These are phyloP conservation scores for Antigone vipio DNA, from an alignment of 2,113 vertebrate species.

Conservation along the genomic window DNA sequence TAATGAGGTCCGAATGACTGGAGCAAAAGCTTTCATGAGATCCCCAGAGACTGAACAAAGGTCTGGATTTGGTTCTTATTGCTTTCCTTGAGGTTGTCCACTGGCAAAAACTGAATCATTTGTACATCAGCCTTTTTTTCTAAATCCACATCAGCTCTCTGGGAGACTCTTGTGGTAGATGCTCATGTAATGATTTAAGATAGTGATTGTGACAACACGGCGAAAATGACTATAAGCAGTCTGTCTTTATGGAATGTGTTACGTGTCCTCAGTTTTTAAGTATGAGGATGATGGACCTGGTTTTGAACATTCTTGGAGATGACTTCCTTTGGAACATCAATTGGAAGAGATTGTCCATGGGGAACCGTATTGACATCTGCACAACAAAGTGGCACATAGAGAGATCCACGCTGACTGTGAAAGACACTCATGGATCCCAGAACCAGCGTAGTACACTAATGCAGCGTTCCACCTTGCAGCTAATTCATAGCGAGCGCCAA, in stretches of 20 bases:
- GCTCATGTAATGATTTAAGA: not conserved
- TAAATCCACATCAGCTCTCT: not conserved
- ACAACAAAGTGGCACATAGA: not conserved
- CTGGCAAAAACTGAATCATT: not conserved
- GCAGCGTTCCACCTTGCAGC: not conserved
- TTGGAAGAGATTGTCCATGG: not conserved
- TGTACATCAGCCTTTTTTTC: not conserved
- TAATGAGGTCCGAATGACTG: not conserved
- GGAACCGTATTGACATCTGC: not conserved
- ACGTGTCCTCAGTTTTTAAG: not conserved
- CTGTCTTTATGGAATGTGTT: not conserved
- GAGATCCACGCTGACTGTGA: not conserved
- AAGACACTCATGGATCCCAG: not conserved
- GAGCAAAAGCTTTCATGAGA: not conserved
- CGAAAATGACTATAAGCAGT: not conserved
- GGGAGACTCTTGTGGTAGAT: not conserved
- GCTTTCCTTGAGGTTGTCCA: not conserved
- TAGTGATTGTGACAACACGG: not conserved
- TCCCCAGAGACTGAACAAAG: not conserved
- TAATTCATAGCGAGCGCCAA: not conserved
- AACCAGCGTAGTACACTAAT: accelerated
- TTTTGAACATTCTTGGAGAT: not conserved
- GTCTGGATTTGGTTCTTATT: not conserved
- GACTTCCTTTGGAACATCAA: not conserved
- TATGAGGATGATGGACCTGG: not conserved